Evolutionary conservation across 2,888 invertebrate genomes (phyloP), one percentile per base, ranked within the genome.

Genomic region (Keiferia lycopersicella): DNA sequence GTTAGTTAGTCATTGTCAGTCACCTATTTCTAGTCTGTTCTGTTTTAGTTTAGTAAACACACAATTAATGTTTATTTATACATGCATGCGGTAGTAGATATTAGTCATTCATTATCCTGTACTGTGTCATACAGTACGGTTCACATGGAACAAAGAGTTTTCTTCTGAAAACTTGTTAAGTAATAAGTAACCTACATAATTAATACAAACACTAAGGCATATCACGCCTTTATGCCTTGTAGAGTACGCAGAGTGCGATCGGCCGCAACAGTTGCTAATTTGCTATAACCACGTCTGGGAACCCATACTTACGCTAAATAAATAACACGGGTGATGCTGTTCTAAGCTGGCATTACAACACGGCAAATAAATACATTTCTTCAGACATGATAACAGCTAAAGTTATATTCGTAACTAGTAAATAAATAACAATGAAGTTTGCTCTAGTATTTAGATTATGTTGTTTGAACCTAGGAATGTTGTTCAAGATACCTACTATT

Each of bases 91-190:
- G 51, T 51, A 51, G n/a, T n/a, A n/a, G n/a, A n/a, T n/a, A 51
- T 51, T 51, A 51, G 20, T 51, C 51, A 51, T 1, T 51, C 51
- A 51, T 10, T 51, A 51, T 51, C 51, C 20, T 51, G 51, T 20
- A 22, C 22, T 51, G 51, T 51, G 51, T 51, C 51, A 51, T 51
- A 4, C 22, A 18, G 12, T 12, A 51, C 51, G 4, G 51, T 51
- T 51, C 20, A 51, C 51, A 22, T 18, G 16, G 22, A 51, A 51
- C 51, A 51, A 51, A 51, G 51, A 51, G 6, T 12, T 20, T 51
- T 51, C 22, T 20, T 51, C 51, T 20, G n/a, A 16, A 45, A 45
- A 16, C 45, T 3, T 34, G 34, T 34, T 10, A 4, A 34, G 34
- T 16, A 45, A 45, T 10, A 4, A 34, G 34, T 16, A 45, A 45